phyloP scores from a whole-genome alignment of 2,888 invertebrate species.

The Diadromus collaris region DNA sequence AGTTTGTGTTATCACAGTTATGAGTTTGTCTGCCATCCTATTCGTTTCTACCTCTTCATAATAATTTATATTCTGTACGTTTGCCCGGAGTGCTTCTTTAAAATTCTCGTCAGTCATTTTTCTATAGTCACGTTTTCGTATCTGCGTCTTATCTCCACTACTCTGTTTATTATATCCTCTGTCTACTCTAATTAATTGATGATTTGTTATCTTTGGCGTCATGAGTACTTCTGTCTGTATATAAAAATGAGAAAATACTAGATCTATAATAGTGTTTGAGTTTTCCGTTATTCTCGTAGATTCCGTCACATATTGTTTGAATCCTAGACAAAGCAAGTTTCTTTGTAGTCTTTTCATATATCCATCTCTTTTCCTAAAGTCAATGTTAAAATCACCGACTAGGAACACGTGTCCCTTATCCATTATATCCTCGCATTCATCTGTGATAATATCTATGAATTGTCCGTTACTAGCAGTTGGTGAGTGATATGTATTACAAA shows the following conservation, averaged over 20 bases:
- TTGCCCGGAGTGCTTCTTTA: neutral
- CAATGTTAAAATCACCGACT: constrained; percentile 10
- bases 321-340: constrained; percentile 14
- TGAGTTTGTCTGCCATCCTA: constrained; percentile 4
- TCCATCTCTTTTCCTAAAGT: constrained; percentile 10
- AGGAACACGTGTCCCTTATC: neutral
- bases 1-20: constrained; percentile 9
- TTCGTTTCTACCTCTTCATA: neutral
- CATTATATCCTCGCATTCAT: neutral
- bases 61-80: constrained; percentile 1
- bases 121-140: constrained; percentile 19
- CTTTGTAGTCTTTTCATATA: constrained; percentile 31
- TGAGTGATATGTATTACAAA: no score
- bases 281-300: constrained; percentile 20
- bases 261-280: constrained; percentile 33
- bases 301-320: constrained; percentile 36
- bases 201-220: constrained; percentile 39
- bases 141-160: constrained; percentile 1
- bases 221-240: constrained; percentile 8
- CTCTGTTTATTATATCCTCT: neutral
- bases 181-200: constrained; percentile 13
- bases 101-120: constrained; percentile 14
- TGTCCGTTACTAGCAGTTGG: constrained; percentile 4
- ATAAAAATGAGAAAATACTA: neutral
- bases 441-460: neutral